These are phyloP conservation scores for Echeneis naucrates DNA, from an alignment of 2,797 vertebrate genomes.

Conservation along the genomic window DNA sequence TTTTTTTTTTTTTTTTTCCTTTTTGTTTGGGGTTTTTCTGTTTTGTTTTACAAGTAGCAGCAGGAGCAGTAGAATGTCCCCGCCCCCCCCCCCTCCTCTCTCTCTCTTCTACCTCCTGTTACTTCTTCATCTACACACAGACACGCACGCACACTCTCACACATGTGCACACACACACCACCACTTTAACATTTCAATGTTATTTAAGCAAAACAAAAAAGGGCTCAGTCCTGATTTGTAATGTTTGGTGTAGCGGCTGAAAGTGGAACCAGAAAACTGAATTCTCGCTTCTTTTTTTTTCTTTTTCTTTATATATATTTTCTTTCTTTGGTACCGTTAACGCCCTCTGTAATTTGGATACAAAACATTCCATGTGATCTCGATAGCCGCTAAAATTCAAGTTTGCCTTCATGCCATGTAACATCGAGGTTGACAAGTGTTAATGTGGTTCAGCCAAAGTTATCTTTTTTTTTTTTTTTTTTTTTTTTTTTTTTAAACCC, in stretches of 20 bases:
- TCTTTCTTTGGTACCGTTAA: conserved; percentile 35
- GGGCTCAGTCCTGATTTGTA: conserved; percentile 84
- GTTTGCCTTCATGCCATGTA: conserved; percentile 38
- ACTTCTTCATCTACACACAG: conserved; percentile 80
- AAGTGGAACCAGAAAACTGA: conserved; percentile 41
- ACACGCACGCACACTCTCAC: too few relatives aligned
- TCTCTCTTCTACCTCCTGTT: conserved; percentile 91
- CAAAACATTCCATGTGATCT: conserved; percentile 63
- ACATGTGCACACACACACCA: conserved; percentile 1
- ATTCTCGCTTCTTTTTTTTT: neutral
- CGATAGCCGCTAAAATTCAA: conserved; percentile 16
- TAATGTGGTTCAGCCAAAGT: conserved; percentile 66
- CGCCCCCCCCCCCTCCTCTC: too few relatives aligned
- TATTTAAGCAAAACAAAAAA: conserved; percentile 65
- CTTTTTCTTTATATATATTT: conserved; percentile 6
- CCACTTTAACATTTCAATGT: conserved; percentile 78
- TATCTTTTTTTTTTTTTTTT: neutral
- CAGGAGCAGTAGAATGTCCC: conserved; percentile 88
- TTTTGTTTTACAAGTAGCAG: conserved; percentile 80
- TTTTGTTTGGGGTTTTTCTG: conserved; percentile 16
- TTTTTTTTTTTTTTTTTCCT: neutral
- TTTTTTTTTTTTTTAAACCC: neutral
- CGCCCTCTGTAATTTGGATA: conserved; percentile 62
- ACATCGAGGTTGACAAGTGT: conserved; percentile 8
- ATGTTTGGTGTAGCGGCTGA: conserved; percentile 26